phyloP scores from a whole-genome alignment of 2,888 invertebrate genomes.

The Leucoma salicis region DNA sequence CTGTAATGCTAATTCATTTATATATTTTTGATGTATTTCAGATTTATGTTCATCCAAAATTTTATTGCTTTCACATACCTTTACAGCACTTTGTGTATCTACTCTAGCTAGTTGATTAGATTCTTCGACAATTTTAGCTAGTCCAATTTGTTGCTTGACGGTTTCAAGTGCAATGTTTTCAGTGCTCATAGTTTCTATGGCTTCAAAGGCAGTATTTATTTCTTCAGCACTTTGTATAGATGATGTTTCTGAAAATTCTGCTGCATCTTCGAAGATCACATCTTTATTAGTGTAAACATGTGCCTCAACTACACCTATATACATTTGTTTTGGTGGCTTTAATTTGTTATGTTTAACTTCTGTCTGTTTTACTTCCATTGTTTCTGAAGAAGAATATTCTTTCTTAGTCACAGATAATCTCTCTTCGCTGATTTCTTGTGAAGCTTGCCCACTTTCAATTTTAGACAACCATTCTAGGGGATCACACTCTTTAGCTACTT shows the following conservation, averaged over 20 bases:
- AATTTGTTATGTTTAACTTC: constrained; percentile 28
- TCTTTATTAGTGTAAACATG: constrained; percentile 71
- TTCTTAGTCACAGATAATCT: constrained; percentile 21
- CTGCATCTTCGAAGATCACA: constrained; percentile 55
- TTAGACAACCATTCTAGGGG: constrained; percentile 57
- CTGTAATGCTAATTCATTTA: constrained; percentile 19
- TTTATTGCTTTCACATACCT: constrained; percentile 21
- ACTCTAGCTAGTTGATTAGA: constrained; percentile 24
- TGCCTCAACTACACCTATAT: constrained; percentile 69
- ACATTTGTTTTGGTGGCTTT: constrained; percentile 52
- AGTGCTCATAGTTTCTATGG: constrained; percentile 26
- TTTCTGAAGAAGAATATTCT: constrained; percentile 31
- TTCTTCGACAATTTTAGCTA: constrained; percentile 32
- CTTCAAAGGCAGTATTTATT: constrained; percentile 38
- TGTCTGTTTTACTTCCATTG: constrained; percentile 34
- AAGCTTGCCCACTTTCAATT: constrained; percentile 36
- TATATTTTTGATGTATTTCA: neutral
- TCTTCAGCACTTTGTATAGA: constrained; percentile 45
- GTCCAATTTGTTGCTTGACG: constrained; percentile 29
- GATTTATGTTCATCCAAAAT: neutral
- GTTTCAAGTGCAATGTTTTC: constrained; percentile 37
- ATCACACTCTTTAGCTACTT: constrained; percentile 48
- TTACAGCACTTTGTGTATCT: constrained; percentile 25
- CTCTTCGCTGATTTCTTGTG: constrained; percentile 29
- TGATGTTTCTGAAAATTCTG: constrained; percentile 50